A percentile compares a stretch with the other conserved stretches of the same genome.
phyloP scores from a whole-genome alignment of 92 coral and sea anemone species.

The Parazoanthus darwini region DNA sequence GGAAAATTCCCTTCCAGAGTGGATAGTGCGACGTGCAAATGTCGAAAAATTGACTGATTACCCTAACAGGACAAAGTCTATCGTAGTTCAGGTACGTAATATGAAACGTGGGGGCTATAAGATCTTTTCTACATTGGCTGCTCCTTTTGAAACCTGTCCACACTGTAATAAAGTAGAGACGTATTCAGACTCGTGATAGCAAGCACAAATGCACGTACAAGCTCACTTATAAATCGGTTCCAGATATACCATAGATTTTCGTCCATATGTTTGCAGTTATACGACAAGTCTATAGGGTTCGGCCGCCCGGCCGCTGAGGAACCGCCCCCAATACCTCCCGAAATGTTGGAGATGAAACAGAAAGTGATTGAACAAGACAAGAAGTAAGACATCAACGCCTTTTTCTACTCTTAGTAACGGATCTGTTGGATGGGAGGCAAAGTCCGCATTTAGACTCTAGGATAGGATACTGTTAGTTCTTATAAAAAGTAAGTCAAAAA shows the following conservation, averaged over 20 bases:
- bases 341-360: conserved; percentile 44
- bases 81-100: conserved; percentile 8
- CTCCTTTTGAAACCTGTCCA: too few relatives aligned
- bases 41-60: background rate
- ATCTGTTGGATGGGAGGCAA: background rate
- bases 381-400: background rate
- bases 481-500: too few relatives aligned
- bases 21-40: conserved; percentile 37
- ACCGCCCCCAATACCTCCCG: conserved; percentile 17
- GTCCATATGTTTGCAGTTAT: conserved; percentile 14
- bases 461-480: too few relatives aligned
- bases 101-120: too few relatives aligned
- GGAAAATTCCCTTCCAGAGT: conserved; percentile 36
- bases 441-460: too few relatives aligned
- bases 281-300: conserved; percentile 29
- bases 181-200: too few relatives aligned
- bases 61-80: conserved; percentile 6
- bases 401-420: too few relatives aligned
- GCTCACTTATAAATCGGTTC: too few relatives aligned
- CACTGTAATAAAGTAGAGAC: too few relatives aligned
- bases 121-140: too few relatives aligned
- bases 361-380: conserved; percentile 35
- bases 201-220: too few relatives aligned
- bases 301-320: conserved; percentile 33
- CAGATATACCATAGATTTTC: too few relatives aligned